Evolutionary conservation across 64 coral and sea anemone genomes (phyloP).

Genomic region (Stichodactyla mertensii): DNA sequence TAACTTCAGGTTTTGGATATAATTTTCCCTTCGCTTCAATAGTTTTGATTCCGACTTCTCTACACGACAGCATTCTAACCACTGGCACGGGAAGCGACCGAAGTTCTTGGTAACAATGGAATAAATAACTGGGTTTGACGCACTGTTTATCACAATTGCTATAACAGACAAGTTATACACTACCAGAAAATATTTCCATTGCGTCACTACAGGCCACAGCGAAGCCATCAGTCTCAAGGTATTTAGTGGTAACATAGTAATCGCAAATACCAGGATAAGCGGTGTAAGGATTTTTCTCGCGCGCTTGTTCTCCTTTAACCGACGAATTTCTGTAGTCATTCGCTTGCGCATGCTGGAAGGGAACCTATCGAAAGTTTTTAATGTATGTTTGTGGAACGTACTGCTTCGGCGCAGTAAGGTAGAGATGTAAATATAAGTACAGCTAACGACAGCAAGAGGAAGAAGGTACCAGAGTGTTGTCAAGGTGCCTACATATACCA

Average conservation of each 20-base stretch:
- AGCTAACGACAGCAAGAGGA: slow-evolving; percentile 34
- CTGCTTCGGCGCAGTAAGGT: slow-evolving; percentile 23
- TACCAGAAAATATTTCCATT: slow-evolving; percentile 14
- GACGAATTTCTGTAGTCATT: slow-evolving; percentile 3
- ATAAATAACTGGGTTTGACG: slow-evolving; percentile 41
- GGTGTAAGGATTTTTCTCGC: slow-evolving; percentile 45
- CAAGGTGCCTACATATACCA: slow-evolving; percentile 21
- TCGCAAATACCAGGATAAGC: slow-evolving; percentile 33
- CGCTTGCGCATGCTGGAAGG: background rate
- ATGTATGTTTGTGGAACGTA: slow-evolving; percentile 32
- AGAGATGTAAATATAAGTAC: slow-evolving; percentile 46
- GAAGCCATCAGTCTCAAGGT: slow-evolving; percentile 4
- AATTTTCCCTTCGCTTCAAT: background rate
- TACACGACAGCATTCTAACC: background rate
- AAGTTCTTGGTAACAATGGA: slow-evolving; percentile 49
- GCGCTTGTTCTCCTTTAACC: slow-evolving; percentile 41
- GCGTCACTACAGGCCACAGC: background rate
- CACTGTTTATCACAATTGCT: slow-evolving; percentile 35
- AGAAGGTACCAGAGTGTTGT: slow-evolving; percentile 36
- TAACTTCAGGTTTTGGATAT: background rate
- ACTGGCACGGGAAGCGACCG: background rate
- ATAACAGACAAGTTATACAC: slow-evolving; percentile 46
- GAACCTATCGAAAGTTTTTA: background rate
- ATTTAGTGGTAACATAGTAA: slow-evolving; percentile 46
- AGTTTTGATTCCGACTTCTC: background rate